These are phyloP conservation scores for Tinea semifulvella DNA, from an alignment of 2,888 invertebrate species.

Conservation along the genomic window DNA sequence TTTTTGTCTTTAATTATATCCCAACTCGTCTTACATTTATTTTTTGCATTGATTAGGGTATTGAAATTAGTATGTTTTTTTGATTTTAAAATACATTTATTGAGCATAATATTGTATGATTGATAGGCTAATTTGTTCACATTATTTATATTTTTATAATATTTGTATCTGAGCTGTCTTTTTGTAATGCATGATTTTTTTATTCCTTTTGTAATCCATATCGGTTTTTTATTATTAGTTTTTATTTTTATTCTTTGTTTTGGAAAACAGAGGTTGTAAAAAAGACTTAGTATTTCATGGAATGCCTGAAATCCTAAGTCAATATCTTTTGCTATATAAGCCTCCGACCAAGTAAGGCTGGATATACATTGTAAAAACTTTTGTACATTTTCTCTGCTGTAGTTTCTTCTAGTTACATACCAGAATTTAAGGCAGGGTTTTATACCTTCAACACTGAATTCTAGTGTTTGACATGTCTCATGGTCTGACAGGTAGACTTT, in stretches of 20 bases:
- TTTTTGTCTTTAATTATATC: no score
- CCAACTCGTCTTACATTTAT: background rate
- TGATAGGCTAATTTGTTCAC: background rate
- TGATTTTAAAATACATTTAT: background rate
- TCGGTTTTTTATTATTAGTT: background rate
- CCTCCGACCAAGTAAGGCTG: background rate
- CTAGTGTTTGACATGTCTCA: background rate
- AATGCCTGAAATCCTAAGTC: background rate
- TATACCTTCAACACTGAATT: background rate
- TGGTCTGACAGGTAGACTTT: background rate
- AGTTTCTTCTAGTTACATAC: background rate
- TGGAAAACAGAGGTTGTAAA: background rate
- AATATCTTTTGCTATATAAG: background rate
- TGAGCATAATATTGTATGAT: background rate
- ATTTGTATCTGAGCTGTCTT: background rate
- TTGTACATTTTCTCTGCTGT: background rate
- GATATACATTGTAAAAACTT: background rate
- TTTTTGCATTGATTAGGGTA: background rate
- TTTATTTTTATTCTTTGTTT: background rate
- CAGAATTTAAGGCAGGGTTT: background rate
- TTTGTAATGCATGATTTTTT: background rate
- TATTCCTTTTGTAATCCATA: background rate
- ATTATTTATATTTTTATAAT: background rate
- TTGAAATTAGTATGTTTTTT: background rate
- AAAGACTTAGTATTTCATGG: background rate